A percentile compares a stretch with the other conserved stretches of the same genome.
phyloP scores from a whole-genome alignment of 2,888 invertebrate genomes.

The Megamerina dolium region DNA sequence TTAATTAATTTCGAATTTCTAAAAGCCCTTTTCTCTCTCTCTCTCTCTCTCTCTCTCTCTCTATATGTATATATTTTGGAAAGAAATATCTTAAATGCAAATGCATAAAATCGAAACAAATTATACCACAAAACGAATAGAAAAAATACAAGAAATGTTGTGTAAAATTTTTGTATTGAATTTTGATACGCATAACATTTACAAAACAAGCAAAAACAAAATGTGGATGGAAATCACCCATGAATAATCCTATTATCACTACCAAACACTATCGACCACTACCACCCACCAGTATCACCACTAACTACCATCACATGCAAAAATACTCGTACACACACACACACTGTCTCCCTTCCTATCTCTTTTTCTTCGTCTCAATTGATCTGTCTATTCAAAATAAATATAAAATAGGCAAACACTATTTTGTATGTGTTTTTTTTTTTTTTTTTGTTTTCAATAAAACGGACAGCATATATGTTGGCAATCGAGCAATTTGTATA shows the following conservation, averaged over 20 bases:
- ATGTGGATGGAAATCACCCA: neutral
- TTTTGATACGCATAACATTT: conserved; percentile 27
- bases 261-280: neutral
- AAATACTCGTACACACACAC: neutral
- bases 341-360: neutral
- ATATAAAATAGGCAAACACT: too few relatives aligned
- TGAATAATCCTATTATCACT: neutral
- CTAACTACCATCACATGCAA: neutral
- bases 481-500: conserved; percentile 48
- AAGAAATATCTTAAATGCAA: neutral
- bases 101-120: neutral
- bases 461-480: conserved; percentile 51
- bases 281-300: neutral
- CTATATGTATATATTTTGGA: too few relatives aligned
- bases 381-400: too few relatives aligned
- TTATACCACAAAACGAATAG: conserved; percentile 7
- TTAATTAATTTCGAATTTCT: conserved; percentile 8
- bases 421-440: too few relatives aligned
- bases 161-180: conserved; percentile 34
- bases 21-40: too few relatives aligned
- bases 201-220: neutral
- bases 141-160: conserved; percentile 24
- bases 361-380: conserved; percentile 6
- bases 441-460: too few relatives aligned
- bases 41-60: too few relatives aligned